phyloP scores from a whole-genome alignment of 1,140 invertebrate species.

The Doryteuthis pealeii region DNA sequence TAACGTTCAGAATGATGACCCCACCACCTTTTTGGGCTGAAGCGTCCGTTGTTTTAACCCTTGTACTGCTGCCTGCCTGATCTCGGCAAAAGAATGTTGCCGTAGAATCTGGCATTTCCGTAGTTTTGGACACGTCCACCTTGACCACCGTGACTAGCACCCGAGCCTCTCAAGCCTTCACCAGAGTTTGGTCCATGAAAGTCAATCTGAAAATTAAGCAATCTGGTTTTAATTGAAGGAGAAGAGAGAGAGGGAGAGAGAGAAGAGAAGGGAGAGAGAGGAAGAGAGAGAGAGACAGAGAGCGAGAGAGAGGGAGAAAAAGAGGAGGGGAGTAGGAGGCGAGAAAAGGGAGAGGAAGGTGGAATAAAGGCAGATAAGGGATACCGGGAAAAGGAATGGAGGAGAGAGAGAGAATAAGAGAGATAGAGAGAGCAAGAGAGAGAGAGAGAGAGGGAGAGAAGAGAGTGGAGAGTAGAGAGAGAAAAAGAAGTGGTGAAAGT shows the following conservation, averaged over 20 bases:
- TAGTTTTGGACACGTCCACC: slow-evolving; percentile 31
- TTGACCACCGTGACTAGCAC: slow-evolving; percentile 46
- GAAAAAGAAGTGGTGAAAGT: too few species aligned
- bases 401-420: too few species aligned
- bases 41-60: slow-evolving; percentile 14
- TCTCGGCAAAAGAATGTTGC: slow-evolving; percentile 27
- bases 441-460: too few species aligned
- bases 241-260: neutral
- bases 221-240: neutral
- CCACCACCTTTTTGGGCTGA: slow-evolving; percentile 32
- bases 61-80: slow-evolving; percentile 35
- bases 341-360: too few species aligned
- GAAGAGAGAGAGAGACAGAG: too few species aligned
- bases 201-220: slow-evolving; percentile 24
- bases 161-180: slow-evolving; percentile 28
- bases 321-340: too few species aligned
- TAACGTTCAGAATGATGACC: slow-evolving; percentile 34
- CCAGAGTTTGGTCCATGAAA: slow-evolving; percentile 25
- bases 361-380: too few species aligned
- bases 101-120: slow-evolving; percentile 37
- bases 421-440: too few species aligned
- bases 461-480: too few species aligned
- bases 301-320: too few species aligned
- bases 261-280: too few species aligned
- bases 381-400: too few species aligned